Evolutionary conservation across 2,797 vertebrate genomes (phyloP).

Genomic region (Halcyon badia): DNA sequence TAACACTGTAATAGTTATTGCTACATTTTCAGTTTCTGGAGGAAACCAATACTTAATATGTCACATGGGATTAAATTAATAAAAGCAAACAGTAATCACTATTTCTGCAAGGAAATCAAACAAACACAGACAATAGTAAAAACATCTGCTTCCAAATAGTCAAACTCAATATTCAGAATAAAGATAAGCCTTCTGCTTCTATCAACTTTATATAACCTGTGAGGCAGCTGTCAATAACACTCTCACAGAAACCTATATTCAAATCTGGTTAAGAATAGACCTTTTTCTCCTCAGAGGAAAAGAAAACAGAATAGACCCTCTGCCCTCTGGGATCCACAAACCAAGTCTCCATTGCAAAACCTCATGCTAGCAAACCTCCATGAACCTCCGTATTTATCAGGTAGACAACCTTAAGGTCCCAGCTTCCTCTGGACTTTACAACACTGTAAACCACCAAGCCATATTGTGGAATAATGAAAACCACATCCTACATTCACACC

Average conservation of each 20-base stretch:
- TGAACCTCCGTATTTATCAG: not conserved
- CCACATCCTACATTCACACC: not conserved
- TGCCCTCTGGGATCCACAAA: not conserved
- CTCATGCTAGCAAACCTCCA: rapidly evolving
- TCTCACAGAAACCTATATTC: not conserved
- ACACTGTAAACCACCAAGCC: not conserved
- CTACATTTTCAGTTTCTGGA: not conserved
- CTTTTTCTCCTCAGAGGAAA: not conserved
- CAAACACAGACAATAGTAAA: not conserved
- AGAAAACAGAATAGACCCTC: not conserved
- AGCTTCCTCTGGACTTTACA: not conserved
- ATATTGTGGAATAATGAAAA: not conserved
- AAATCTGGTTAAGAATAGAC: not conserved
- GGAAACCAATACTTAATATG: not conserved
- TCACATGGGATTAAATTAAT: not conserved
- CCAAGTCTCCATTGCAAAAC: not conserved
- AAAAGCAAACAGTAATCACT: not conserved
- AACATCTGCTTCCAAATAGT: not conserved
- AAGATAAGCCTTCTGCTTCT: conserved; percentile 14
- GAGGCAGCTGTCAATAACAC: not conserved
- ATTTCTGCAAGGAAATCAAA: not conserved
- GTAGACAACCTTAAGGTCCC: not conserved
- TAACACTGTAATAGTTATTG: not conserved
- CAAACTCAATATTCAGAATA: not conserved
- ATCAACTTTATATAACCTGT: not conserved